Base-by-base conservation (phyloP, 2,113 vertebrate genomes). In the Tursiops truncatus region DNA sequence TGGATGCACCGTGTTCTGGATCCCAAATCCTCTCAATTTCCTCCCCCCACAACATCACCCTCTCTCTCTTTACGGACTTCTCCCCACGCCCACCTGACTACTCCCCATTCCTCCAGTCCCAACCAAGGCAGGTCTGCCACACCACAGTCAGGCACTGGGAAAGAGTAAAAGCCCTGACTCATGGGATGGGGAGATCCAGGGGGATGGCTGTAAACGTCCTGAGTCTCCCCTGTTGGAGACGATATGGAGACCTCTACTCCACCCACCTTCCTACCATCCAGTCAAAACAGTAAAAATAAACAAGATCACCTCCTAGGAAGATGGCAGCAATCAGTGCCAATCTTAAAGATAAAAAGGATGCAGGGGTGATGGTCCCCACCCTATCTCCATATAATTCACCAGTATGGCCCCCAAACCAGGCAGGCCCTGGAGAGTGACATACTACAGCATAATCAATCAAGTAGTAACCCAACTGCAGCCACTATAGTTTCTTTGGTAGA, bases 401-500 rank as follows among this genome's bases (percentile, higher is more conserved):
- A 41, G 14, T 53, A 76, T 67, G 70, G 33, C 47, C 58, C 33
- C 68, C 23, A 20, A 93, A 76, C 31, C 33, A 67, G 58, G 38
- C 97, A 99, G 98, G 28, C 77, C 58, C 68, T 58, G 36, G 36
- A 58, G 58, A 67, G 67, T 36, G 68, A 83, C 26, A 89, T 50
- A 74, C 44, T 65, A 81, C 21, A 89, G 44, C 21, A 56, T 50
- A n/a, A 81, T 41, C 76, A 50, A 62, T 63, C 81, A n/a, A 65
- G 67, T 17, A 44, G n/a, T 17, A 56, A 53, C 50, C 44, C 77
- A 56, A 5, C 3, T 56, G 58, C 47, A 47, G 68, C 36, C 93
- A 36, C 53, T n/a, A 65, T 9, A 44, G 76, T 25, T 26, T 38
- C 56, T 82, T 53, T 41, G n/a, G 67, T 44, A 73, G 33, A 62